These are phyloP conservation scores for Petrocephalus sullivani DNA, from an alignment of 2,797 vertebrate species.

Conservation along the genomic window DNA sequence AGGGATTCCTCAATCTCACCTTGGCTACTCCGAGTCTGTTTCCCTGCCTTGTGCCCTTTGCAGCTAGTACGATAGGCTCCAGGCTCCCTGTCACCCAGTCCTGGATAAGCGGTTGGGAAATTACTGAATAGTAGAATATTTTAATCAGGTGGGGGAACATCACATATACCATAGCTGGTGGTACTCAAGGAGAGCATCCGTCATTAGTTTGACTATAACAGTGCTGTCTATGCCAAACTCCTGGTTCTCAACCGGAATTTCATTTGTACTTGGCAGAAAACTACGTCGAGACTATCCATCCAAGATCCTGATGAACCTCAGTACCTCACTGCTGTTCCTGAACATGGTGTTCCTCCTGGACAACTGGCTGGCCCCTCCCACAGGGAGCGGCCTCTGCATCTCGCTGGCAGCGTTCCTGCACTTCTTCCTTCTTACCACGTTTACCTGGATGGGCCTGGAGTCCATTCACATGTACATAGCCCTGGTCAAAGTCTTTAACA, in stretches of 20 bases:
- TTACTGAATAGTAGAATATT: background rate
- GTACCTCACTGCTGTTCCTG: constrained; percentile 82
- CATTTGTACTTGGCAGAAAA: constrained; percentile 62
- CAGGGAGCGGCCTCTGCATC: constrained; percentile 66
- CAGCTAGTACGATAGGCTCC: background rate
- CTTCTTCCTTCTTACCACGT: constrained; percentile 89
- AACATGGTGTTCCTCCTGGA: constrained; percentile 88
- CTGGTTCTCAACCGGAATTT: background rate
- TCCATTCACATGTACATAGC: constrained; percentile 98
- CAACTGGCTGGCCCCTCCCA: constrained; percentile 80
- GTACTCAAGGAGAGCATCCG: background rate
- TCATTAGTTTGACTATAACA: background rate
- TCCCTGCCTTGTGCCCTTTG: background rate
- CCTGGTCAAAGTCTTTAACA: constrained; percentile 97
- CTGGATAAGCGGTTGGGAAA: background rate
- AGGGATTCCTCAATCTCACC: background rate
- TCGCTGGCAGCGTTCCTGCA: constrained; percentile 77
- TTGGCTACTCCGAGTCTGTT: background rate
- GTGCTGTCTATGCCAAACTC: background rate
- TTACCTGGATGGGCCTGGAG: constrained; percentile 98
- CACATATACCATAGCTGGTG: background rate
- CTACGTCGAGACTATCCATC: constrained; percentile 91
- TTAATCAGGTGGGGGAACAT: background rate
- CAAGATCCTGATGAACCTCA: constrained; percentile 97
- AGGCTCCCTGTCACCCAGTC: background rate